Evolutionary conservation across 2,113 vertebrate genomes (phyloP), one percentile per base, ranked within the genome.

Genomic region (Tragelaphus strepsiceros): DNA sequence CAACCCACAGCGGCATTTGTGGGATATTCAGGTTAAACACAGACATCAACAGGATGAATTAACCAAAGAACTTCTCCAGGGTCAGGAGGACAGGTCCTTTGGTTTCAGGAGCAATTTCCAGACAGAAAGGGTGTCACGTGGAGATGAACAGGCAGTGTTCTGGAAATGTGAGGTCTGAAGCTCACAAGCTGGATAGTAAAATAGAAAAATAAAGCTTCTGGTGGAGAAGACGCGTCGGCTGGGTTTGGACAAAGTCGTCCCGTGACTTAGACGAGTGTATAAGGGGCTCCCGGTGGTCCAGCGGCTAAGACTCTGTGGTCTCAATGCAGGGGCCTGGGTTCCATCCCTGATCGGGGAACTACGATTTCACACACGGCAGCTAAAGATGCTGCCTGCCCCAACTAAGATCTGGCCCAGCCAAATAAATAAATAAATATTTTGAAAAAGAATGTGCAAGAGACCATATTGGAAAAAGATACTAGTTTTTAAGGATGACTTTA

Each of bases 181-280:
- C 77, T 24, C 56, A 30, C 26, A 14, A 88, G 26, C 10, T 0
- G 5, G 51, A 6, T 0, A 13, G 49, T 22, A 74, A 39, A 74
- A 74, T 8, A 30, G 39, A 43, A 7, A 17, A 22, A 8, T 6
- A 21, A 7, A n/a, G 24, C 13, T 7, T 3, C 53, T 13, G 15
- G 2, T 1, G n/a, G 3, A 1, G 3, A 17, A 46, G 35, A 2
- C 0, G 1, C 0, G 0, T 11, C 71, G 6, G 56, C 24, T n/a
- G 28, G n/a, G 22, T 28, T n/a, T 0, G 2, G 43, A 22, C 19
- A 26, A 14, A 28, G 30, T 15, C 17, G 12, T 11, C 2, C 71
- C 7, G 0, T 0, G 43, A 13, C 21, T 58, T 28, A 0, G 0
- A 24, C 17, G 77, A 15, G 7, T 17, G 21, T 6, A 30, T 43